A percentile compares a stretch with the other conserved stretches of the same genome.
phyloP scores from a whole-genome alignment of 2,888 invertebrate species.

The Eupithecia abbreviata region DNA sequence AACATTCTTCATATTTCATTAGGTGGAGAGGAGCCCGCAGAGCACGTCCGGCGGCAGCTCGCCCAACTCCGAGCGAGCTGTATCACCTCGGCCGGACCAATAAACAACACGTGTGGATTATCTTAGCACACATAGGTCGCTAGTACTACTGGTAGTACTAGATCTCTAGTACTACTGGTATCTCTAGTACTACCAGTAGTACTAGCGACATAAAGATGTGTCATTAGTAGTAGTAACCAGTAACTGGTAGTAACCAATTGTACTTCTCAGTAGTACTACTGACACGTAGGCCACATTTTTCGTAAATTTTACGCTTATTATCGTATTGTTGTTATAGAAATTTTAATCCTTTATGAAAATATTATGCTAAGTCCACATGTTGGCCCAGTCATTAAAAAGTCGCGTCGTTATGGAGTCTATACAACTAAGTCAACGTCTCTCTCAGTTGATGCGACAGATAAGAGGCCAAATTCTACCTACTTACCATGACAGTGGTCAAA shows the following conservation, averaged over 20 bases:
- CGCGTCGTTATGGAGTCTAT: neutral
- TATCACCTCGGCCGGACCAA: conserved; percentile 62
- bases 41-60: conserved; percentile 75
- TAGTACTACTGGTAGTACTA: too few relatives aligned
- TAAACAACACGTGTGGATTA: conserved; percentile 29
- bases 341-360: neutral
- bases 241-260: too few relatives aligned
- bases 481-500: too few relatives aligned
- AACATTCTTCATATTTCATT: conserved; percentile 44
- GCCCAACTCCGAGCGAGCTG: conserved; percentile 71
- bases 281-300: too few relatives aligned
- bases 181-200: too few relatives aligned
- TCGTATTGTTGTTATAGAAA: neutral
- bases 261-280: too few relatives aligned
- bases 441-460: neutral
- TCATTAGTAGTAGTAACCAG: too few relatives aligned
- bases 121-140: neutral
- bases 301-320: neutral
- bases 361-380: neutral
- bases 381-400: neutral
- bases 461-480: too few relatives aligned
- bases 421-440: neutral
- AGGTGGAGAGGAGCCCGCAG: conserved; percentile 79
- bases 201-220: too few relatives aligned
- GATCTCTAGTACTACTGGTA: too few relatives aligned